phyloP scores from a whole-genome alignment of 2,888 invertebrate genomes.

The Polymixis lichenea region DNA sequence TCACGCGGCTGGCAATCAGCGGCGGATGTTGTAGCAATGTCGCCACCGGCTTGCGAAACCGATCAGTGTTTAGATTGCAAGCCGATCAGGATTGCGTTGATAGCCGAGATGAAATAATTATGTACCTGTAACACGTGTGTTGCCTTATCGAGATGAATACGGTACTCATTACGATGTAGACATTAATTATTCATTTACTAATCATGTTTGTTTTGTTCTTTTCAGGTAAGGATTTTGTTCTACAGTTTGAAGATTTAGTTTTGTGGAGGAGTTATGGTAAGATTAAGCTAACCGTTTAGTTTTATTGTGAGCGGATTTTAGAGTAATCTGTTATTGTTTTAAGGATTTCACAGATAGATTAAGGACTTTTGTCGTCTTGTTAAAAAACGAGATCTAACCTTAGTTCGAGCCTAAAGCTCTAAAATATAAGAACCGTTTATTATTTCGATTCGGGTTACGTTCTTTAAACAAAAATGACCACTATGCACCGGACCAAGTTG shows the following conservation, averaged over 20 bases:
- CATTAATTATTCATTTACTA: conserved; percentile 45
- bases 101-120: conserved; percentile 61
- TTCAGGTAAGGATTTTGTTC: conserved; percentile 70
- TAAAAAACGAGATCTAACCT: too few species aligned
- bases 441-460: too few species aligned
- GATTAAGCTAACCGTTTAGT: conserved; percentile 14
- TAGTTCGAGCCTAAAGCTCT: too few species aligned
- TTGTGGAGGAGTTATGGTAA: conserved; percentile 43
- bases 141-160: conserved; percentile 58
- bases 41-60: conserved; percentile 71
- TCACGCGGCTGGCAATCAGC: conserved; percentile 70
- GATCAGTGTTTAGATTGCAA: conserved; percentile 65
- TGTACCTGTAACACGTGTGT: conserved; percentile 59
- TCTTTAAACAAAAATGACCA: too few species aligned
- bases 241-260: conserved; percentile 11
- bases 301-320: background rate
- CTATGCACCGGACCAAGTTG: too few species aligned
- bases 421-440: too few species aligned
- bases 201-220: conserved; percentile 58
- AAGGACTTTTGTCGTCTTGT: too few species aligned
- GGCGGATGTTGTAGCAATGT: conserved; percentile 72
- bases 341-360: background rate
- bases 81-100: conserved; percentile 36
- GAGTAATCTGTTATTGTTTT: background rate
- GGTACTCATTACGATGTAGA: conserved; percentile 38